These are phyloP conservation scores for Phymanthus crucifer DNA, from an alignment of 92 coral and sea anemone genomes.

Conservation along the genomic window DNA sequence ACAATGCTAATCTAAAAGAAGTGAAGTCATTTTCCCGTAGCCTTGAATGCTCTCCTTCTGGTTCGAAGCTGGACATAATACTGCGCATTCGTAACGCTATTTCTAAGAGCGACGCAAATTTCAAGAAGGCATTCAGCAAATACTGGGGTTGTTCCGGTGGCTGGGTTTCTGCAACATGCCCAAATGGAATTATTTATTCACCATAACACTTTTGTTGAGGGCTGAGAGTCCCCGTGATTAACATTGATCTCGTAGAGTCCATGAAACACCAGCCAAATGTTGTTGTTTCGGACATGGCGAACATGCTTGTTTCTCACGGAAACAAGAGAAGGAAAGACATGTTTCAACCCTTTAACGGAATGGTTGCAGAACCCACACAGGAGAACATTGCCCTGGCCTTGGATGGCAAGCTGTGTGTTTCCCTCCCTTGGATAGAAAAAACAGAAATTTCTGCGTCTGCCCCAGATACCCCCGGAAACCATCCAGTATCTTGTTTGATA, in stretches of 20 bases:
- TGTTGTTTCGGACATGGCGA: slow-evolving; percentile 50
- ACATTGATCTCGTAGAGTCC: slow-evolving; percentile 44
- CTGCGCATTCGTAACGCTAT: too few species aligned
- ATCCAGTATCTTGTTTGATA: slow-evolving; percentile 54
- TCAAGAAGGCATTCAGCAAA: slow-evolving; percentile 55
- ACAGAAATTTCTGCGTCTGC: too few species aligned
- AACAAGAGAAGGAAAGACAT: slow-evolving; percentile 29
- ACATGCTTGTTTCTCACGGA: slow-evolving; percentile 45
- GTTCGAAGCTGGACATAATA: too few species aligned
- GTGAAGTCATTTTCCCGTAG: too few species aligned
- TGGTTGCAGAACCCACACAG: slow-evolving; percentile 38
- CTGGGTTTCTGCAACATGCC: slow-evolving; percentile 60
- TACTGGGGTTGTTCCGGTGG: slow-evolving; percentile 72
- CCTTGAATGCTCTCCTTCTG: too few species aligned
- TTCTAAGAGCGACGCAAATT: slow-evolving; percentile 31
- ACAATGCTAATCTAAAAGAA: too few species aligned
- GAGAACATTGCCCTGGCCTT: slow-evolving; percentile 32
- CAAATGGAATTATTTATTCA: slow-evolving; percentile 53
- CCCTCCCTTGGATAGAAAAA: slow-evolving; percentile 47
- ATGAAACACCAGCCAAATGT: slow-evolving; percentile 54
- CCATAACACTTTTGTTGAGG: slow-evolving; percentile 50
- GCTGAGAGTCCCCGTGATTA: slow-evolving; percentile 65
- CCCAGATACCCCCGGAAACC: background rate
- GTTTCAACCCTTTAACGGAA: slow-evolving; percentile 51
- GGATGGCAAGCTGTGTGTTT: slow-evolving; percentile 25